Base-by-base conservation (phyloP, 2,113 vertebrate species). In the Trichomycterus rosablanca region DNA sequence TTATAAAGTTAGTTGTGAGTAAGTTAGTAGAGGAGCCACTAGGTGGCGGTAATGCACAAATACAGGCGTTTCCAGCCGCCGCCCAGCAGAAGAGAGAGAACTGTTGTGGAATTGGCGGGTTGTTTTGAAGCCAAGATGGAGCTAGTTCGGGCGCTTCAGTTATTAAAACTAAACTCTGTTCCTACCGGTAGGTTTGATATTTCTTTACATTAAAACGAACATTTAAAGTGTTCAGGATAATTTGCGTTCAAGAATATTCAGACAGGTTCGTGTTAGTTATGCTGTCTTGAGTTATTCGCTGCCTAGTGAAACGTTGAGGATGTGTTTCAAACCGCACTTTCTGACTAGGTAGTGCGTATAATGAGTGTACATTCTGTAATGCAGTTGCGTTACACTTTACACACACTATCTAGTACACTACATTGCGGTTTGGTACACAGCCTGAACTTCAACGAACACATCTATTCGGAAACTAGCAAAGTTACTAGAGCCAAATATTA, bases 71-170 rank as follows among this genome's bases (percentile, higher is more conserved):
- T n/a, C n/a, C n/a, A n/a, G n/a, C n/a, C n/a, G n/a, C n/a, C n/a
- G n/a, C n/a, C n/a, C n/a, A n/a, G 14, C 22, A 15, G n/a, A 40
- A 40, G 37, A 40, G 5, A 5, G 37, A n/a, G 12, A 40, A 7
- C 1, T 7, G 9, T 12, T 8, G 4, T 44, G 15, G 10, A 15
- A 43, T 80, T 75, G 69, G 85, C 86, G 86, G 76, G 77, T 49
- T 57, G 40, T 53, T 84, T 82, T 54, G 70, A 85, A 73, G 56
- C 1, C 46, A 79, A 76, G 4, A 88, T 88, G 86, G 81, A 81
- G 42, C 40, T 87, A 1, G 53, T 76, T 3, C 57, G 66, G 1
- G 74, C 79, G 5, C 18, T 86, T 22, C 59, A 76, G 14, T 79
- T 80, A 37, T 50, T 88, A 2, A 76, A 59, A 18, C 55, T 87